Base-by-base conservation (phyloP, 2,113 vertebrate species). In the Chaenogobius annularis region DNA sequence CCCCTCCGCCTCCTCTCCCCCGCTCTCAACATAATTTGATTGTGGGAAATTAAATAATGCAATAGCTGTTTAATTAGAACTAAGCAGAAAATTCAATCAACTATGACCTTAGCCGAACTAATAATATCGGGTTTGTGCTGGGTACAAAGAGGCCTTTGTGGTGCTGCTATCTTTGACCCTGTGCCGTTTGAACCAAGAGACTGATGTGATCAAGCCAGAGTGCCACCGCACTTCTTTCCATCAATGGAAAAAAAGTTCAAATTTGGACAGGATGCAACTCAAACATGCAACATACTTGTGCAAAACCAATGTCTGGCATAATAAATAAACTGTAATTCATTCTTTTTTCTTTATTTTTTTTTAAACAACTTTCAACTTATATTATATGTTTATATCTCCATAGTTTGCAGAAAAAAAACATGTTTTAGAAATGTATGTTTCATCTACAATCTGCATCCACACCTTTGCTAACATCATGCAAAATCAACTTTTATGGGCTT, bases 21-120 rank as follows among this genome's bases (percentile, higher is more conserved):
- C 48, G 70, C 78, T 69, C 59, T 17, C 19, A 8, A 47, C 10
- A 77, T 92, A 93, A 94, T 90, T 90, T 75, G 84, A 93, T 93
- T 94, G 86, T 85, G 87, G 88, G 72, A 94, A 94, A 94, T 94
- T 88, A 92, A 93, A 94, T 94, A 93, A 94, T 93, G 92, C 88
- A 92, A 93, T 93, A 91, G 88, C 89, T 89, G 76, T 92, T 93
- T 92, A 93, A 94, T 92, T 82, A 91, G 91, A 90, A 89, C 92
- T 93, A 92, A 94, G 89, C 84, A 93, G 90, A 93, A 93, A 92
- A 94, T 94, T 89, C 75, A 83, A 94, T 94, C 89, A 93, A 90
- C 87, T 89, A 86, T 92, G 93, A 92, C 93, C 92, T 92, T 89
- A 89, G 70, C 79, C 77, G 81, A 90, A 92, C 90, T 91, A 90